phyloP scores from a whole-genome alignment of 2,797 vertebrate genomes.

The Hyperoplus immaculatus region DNA sequence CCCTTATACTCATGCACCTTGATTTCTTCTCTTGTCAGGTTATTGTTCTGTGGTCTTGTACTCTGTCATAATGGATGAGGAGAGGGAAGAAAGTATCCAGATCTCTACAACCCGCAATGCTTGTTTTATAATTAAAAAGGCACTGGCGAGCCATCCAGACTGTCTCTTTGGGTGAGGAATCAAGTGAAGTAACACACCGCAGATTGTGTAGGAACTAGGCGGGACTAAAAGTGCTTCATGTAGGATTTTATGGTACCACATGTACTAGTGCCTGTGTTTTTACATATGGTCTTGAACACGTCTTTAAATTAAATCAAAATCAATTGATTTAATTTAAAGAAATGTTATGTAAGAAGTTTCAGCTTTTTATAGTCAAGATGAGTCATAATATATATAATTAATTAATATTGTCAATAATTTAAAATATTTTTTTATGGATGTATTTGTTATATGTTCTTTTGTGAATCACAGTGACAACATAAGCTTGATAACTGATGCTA shows the following conservation, averaged over 20 bases:
- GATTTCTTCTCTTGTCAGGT: conserved; percentile 20
- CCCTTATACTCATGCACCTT: background rate
- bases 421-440: background rate
- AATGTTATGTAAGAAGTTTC: background rate
- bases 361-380: background rate
- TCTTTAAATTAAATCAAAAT: background rate
- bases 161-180: conserved; percentile 24
- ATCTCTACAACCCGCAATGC: conserved; percentile 22
- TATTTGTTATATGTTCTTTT: background rate
- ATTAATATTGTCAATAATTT: too few species aligned
- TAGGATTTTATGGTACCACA: background rate
- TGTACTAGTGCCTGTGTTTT: background rate
- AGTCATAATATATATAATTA: background rate
- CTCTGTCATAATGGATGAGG: conserved; percentile 13
- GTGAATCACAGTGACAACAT: background rate
- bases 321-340: too few species aligned
- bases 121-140: conserved; percentile 9
- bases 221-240: background rate
- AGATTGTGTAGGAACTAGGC: background rate
- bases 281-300: background rate
- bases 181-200: conserved; percentile 18
- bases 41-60: conserved; percentile 32
- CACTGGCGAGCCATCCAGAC: background rate
- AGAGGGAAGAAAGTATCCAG: conserved; percentile 31
- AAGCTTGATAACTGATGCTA: background rate